Evolutionary conservation across 2,888 invertebrate species (phyloP), one percentile per base, ranked within the genome.

Genomic region (Notodonta dromedarius): DNA sequence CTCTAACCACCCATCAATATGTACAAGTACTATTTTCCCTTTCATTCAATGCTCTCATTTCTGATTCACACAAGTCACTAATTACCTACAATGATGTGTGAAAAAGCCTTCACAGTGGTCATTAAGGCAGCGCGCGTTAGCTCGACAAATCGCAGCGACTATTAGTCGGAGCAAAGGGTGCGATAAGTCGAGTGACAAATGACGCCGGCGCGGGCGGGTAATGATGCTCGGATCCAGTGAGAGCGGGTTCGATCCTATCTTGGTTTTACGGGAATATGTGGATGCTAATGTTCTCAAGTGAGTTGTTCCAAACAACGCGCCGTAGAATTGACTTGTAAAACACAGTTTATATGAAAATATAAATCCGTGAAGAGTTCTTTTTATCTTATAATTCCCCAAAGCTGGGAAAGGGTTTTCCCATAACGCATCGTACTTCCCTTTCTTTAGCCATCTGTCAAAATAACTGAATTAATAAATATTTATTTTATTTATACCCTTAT

Each of bases 111-210:
- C 16, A 63, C 54, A 57, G 8, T 61, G 62, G 73, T 72, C 70
- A 75, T 78, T 71, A 79, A 72, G 76, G 72, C 60, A 59, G 61
- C 69, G 71, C 74, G 74, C 73, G 75, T 78, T 71, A 77, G 70
- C 63, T 69, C 76, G 76, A 83, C 83, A 80, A 86, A 85, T 83
- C 82, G 79, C 77, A 61, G 71, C 77, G 74, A 77, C 82, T 80
- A 82, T 82, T 83, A 82, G 79, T 77, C 73, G 67, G 77, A 75
- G 74, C 73, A 78, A 77, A 78, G 82, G 81, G 80, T 78, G 80
- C 78, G 87, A 83, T 86, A 87, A 86, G 82, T 82, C 79, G 76
- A 73, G 80, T 86, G 86, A 87, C 85, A 85, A 87, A 88, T 81
- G 86, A 82, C 76, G 65, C 68, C 67, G 68, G 69, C 6, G 63